phyloP scores from a whole-genome alignment of 1,140 invertebrate species.

The Bombus waltoni region DNA sequence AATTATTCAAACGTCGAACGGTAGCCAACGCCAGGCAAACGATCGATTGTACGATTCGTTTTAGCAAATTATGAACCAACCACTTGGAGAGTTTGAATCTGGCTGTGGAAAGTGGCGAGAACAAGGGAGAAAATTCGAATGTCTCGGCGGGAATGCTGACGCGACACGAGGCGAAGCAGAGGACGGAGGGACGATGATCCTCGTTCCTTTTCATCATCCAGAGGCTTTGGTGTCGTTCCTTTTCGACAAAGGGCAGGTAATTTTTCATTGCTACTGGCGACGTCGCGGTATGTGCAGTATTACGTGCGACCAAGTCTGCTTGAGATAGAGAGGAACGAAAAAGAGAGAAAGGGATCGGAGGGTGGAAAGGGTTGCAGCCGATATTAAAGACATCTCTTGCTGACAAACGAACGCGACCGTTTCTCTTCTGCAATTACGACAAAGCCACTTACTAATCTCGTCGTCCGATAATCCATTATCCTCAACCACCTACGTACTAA shows the following conservation, averaged over 20 bases:
- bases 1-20: no score
- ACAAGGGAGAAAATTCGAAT: conserved; percentile 14
- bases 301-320: neutral
- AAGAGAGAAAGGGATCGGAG: neutral
- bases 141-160: conserved; percentile 34
- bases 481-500: conserved; percentile 52
- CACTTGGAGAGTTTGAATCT: neutral
- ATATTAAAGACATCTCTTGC: conserved; percentile 60
- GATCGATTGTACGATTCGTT: no score
- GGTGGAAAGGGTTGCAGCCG: neutral
- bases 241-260: conserved; percentile 56
- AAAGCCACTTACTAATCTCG: conserved; percentile 73
- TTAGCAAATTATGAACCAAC: neutral
- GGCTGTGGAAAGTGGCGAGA: neutral
- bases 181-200: conserved; percentile 17
- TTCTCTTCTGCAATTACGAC: conserved; percentile 69
- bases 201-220: conserved; percentile 53
- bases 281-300: conserved; percentile 47
- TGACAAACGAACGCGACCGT: conserved; percentile 62
- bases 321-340: neutral
- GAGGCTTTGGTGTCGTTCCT: conserved; percentile 43
- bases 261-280: conserved; percentile 58
- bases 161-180: neutral
- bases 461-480: conserved; percentile 71
- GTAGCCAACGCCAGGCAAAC: no score